Percentiles rank a stretch among this genome's conserved stretches.
phyloP scores from a whole-genome alignment of 2,797 vertebrate genomes.

The Valencia hispanica region DNA sequence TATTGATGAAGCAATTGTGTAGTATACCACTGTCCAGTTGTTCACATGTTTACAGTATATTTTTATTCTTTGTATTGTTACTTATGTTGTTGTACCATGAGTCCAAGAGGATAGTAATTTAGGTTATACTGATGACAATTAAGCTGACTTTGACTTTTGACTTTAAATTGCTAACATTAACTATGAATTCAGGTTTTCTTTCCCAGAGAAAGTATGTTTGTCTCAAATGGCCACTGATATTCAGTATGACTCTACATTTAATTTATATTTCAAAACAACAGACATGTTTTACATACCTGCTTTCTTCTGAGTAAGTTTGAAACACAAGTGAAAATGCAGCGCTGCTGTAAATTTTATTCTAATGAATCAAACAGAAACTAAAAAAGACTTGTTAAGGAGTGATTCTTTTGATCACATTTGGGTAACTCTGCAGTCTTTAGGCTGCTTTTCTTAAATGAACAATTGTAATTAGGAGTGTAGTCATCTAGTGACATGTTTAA shows the following conservation, averaged over 20 bases:
- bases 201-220: neutral
- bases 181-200: neutral
- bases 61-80: no score
- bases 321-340: constrained; percentile 1
- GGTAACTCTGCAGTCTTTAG: constrained; percentile 6
- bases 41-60: no score
- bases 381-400: neutral
- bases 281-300: neutral
- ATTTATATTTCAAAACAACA: constrained; percentile 2
- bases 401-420: neutral
- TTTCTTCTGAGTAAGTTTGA: neutral
- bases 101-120: no score
- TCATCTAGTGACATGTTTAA: constrained; percentile 19
- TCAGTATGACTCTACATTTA: neutral
- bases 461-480: constrained; percentile 22
- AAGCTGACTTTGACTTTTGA: no score
- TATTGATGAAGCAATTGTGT: no score
- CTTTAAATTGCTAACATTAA: neutral
- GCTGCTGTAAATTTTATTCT: neutral
- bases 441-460: constrained; percentile 12
- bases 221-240: neutral
- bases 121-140: no score
- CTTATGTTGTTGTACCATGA: no score
- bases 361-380: constrained; percentile 7
- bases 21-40: no score